Base-by-base conservation (phyloP, 2,888 invertebrate genomes). In the Athripsodes cinereus region DNA sequence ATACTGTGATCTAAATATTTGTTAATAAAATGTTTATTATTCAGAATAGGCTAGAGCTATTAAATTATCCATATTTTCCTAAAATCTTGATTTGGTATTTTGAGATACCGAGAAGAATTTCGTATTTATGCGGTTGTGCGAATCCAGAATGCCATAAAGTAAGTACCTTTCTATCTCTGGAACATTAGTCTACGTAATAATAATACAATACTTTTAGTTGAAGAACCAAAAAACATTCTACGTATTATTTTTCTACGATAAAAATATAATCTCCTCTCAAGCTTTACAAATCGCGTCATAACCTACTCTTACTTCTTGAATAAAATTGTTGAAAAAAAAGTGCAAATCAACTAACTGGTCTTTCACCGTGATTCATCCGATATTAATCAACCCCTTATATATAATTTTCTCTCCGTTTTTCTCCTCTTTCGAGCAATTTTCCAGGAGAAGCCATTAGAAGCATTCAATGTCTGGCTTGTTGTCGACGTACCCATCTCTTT, bases 381-480 rank as follows among this genome's bases (percentile, higher is more conserved):
- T 56, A 62, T 60, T 62, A 62, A 62, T 60, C 60, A 57, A 31
- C 58, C 57, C 54, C 31, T 47, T 20, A 47, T 47, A 47, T 20
- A 47, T 49, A 53, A 48, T 56, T 44, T 58, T 19, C 52, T 22
- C 51, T 57, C 13, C 52, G 47, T 55, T 55, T 58, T 57, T 52
- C 35, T 55, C 55, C 51, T 52, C 56, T 58, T 62, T 58, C 40
- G 49, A 60, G 55, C 60, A 62, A 60, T 62, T 62, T 60, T 58
- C 60, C 58, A 26, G 52, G 16, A 21, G 57, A 53, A 56, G 56
- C 60, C 60, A 60, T 62, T 62, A 60, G 55, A 49, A 50, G 55
- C 56, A 47, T 57, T 57, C 57, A 49, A 55, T 34, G 56, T 53
- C 62, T 53, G 26, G 22, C 40, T 47, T 16, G 47, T 10, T 40